A percentile compares a stretch with the other conserved stretches of the same genome.
Conservation (phyloP, 2,113 vertebrate species). For the Laticauda laticaudata region DNA sequence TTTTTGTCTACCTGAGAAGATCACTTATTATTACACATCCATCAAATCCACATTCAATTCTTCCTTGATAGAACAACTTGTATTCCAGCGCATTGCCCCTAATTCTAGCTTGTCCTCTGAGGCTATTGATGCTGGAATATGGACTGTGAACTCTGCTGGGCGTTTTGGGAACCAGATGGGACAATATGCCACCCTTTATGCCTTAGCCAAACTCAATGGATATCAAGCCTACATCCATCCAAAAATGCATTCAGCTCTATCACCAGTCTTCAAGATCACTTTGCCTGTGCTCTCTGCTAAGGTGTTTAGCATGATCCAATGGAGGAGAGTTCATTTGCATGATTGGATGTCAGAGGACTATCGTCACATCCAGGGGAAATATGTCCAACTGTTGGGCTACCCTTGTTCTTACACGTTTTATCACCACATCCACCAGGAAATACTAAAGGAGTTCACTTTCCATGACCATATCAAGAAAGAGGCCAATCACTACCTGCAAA, state of each 20-base stretch:
- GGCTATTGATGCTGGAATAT: background rate
- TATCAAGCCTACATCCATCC: slow-evolving; percentile 54
- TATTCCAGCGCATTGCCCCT: background rate
- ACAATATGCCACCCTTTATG: slow-evolving; percentile 60
- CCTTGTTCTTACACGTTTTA: slow-evolving; percentile 72
- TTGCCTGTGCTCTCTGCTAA: slow-evolving; percentile 31
- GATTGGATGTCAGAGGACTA: slow-evolving; percentile 66
- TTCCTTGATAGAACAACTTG: fast-evolving
- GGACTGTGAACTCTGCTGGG: slow-evolving; percentile 49
- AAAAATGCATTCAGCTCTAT: slow-evolving; percentile 33
- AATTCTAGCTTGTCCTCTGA: fast-evolving
- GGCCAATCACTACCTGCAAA: background rate
- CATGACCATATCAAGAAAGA: slow-evolving; percentile 45
- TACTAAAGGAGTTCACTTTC: slow-evolving; percentile 60
- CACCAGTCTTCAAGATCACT: slow-evolving; percentile 46
- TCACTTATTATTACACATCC: background rate
- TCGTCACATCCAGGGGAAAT: slow-evolving; percentile 1
- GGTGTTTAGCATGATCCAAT: background rate
- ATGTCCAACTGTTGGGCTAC: slow-evolving; percentile 37
- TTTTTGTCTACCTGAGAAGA: background rate
- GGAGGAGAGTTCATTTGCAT: slow-evolving; percentile 26
- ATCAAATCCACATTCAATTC: background rate
- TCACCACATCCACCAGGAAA: slow-evolving; percentile 61
- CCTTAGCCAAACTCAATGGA: slow-evolving; percentile 56
- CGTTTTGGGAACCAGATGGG: slow-evolving; percentile 69